These are phyloP conservation scores for Acanthaster planci DNA, from an alignment of 35 echinoderm and acorn worm species.

Conservation along the genomic window DNA sequence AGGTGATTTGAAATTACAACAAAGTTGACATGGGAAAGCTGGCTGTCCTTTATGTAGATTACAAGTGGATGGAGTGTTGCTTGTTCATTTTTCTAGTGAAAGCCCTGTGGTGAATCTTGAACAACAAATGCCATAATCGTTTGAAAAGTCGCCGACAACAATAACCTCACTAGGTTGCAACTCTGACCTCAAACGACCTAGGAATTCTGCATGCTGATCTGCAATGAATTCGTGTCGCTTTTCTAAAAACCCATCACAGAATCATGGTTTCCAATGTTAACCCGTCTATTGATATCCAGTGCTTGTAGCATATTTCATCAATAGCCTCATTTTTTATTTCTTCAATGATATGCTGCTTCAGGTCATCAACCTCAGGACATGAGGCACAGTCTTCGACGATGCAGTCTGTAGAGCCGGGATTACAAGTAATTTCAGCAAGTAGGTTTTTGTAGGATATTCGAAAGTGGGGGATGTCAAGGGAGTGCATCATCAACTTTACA, in stretches of 20 bases:
- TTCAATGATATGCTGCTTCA: no score
- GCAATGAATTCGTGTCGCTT: not conserved
- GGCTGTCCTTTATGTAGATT: not conserved
- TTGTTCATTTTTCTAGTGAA: slow-evolving; percentile 48
- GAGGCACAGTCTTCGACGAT: not conserved
- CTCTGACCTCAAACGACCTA: not conserved
- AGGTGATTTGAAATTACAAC: not conserved
- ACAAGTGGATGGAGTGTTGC: slow-evolving; percentile 51
- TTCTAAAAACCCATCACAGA: not conserved
- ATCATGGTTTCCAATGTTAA: no score
- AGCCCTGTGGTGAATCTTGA: slow-evolving; percentile 33
- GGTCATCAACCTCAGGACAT: not conserved
- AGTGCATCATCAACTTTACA: slow-evolving; percentile 28
- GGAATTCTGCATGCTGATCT: not conserved
- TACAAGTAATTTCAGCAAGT: slow-evolving; percentile 1
- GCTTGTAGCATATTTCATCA: not conserved
- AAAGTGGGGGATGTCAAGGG: not conserved
- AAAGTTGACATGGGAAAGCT: not conserved
- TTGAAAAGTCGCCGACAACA: slow-evolving; percentile 17
- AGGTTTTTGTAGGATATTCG: not conserved
- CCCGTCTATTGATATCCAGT: not conserved
- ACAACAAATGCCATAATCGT: slow-evolving; percentile 37
- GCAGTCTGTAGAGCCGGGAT: not conserved
- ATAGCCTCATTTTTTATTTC: not conserved
- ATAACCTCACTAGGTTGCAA: slow-evolving; percentile 6